Evolutionary conservation across 2,113 vertebrate species (phyloP), one percentile per base, ranked within the genome.

Genomic region (Picathartes gymnocephalus): DNA sequence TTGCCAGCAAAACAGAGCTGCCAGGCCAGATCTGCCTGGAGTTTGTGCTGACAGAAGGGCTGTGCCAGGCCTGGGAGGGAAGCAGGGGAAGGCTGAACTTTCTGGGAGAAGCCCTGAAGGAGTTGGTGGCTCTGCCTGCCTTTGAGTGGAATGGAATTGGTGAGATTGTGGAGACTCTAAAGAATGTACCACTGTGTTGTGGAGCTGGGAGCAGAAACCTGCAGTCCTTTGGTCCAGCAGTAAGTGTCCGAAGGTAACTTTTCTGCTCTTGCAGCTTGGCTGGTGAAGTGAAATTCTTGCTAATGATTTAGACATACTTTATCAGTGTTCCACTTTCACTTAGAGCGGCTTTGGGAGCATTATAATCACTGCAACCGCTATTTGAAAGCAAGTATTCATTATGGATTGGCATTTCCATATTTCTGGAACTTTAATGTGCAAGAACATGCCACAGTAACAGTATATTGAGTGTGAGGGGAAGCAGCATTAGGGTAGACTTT

Each of bases 121-220:
- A 87, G 30, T 12, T n/a, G 58, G 9, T 64, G 25, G 19, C 8
- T 66, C 24, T 81, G 21, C 2, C 16, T 47, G 44, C 53, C 47
- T 77, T 13, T 2, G 8, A n/a, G 18, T 47, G 28, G 17, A 56
- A 30, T 30, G 22, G 15, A 14, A 28, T 12, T 65, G 9, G 28
- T 62, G 35, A 68, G 69, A 39, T 40, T 60, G 25, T 11, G 39
- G 56, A 23, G 54, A 31, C 15, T 8, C 14, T 16, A 6, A 64
- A 24, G 27, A 35, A 13, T 37, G 23, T 64, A 39, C 9, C 18
- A 1, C 19, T 39, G 0, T 8, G 2, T 35, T 64, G 31, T 15
- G 22, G 35, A 54, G 24, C 37, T 73, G 30, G 15, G 20, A 82
- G 27, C 28, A 90, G 62, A 83, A 83, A 40, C 48, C 51, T 83